Base-by-base conservation (phyloP, 2,888 invertebrate genomes). In the Agrilus cyanescens region DNA sequence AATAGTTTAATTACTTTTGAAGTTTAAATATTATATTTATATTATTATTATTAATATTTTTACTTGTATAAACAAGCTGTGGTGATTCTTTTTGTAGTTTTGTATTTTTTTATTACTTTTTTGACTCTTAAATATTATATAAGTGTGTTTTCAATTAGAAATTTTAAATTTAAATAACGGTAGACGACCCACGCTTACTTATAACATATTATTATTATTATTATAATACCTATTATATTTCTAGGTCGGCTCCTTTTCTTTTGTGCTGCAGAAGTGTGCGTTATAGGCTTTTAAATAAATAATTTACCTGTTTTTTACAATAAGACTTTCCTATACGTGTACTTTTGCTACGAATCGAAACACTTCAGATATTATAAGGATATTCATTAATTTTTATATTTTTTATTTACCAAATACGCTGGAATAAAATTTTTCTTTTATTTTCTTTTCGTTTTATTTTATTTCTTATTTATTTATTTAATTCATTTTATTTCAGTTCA, bases 1-100 rank as follows among this genome's bases (percentile, higher is more conserved):
- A 57, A 60, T 63, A 63, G 63, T 62, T 62, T 65, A 63, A 63
- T 64, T 62, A 63, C 61, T 63, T 63, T 63, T 63, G 58, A 63
- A 20, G 20, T 20, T 61, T 63, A 61, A 56, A 61, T 58, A 64
- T 63, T 55, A 59, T 58, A 20, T 20, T 20, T 20, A 55, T 57
- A 63, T 66, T 65, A 65, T 65, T 65, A 65, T 65, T 65, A 63
- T 65, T 63, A 61, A 63, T 66, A 65, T 65, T 66, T 65, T 63
- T 62, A 53, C 60, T 63, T 63, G 57, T 63, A 62, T 58, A 49
- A 55, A 50, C 48, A 51, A 53, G 57, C 57, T 55, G 58, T 63
- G 61, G 62, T 63, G 61, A 63, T 63, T 57, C 53, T 56, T 49
- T 52, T 52, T 51, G 48, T 48, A 48, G 49, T 50, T 54, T 52